phyloP scores from a whole-genome alignment of 2,797 vertebrate species.

The Vultur gryphus region DNA sequence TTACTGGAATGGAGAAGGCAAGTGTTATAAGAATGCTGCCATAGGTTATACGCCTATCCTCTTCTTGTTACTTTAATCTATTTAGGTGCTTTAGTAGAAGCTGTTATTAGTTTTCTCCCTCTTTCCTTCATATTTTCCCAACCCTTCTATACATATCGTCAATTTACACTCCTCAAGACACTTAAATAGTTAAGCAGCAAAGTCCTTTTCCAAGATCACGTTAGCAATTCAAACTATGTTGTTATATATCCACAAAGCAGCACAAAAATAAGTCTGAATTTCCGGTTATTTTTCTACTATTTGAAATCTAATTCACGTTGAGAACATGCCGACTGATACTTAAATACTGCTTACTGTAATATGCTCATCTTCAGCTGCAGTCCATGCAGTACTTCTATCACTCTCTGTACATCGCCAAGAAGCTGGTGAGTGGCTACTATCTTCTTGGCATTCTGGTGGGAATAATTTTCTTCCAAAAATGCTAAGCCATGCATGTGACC shows the following conservation, averaged over 20 bases:
- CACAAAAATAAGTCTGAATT: not conserved
- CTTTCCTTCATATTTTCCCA: not conserved
- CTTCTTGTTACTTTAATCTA: not conserved
- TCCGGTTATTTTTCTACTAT: not conserved
- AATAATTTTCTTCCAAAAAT: constrained; percentile 93
- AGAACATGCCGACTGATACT: not conserved
- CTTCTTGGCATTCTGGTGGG: constrained; percentile 90
- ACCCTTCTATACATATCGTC: not conserved
- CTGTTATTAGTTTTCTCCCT: not conserved
- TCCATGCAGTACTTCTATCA: constrained; percentile 88
- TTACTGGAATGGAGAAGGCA: not conserved
- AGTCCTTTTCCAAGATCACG: not conserved
- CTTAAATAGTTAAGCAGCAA: not conserved
- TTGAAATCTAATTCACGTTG: not conserved
- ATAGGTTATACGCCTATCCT: rapidly evolving
- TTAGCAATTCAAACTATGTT: not conserved
- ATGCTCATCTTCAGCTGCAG: constrained; percentile 95
- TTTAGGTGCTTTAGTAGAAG: not conserved
- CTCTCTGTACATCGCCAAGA: constrained; percentile 86
- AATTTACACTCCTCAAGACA: not conserved
- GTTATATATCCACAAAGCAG: not conserved
- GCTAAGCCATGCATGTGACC: constrained; percentile 94
- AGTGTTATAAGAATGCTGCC: not conserved
- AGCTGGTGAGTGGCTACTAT: constrained; percentile 89
- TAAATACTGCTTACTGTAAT: constrained; percentile 79